phyloP scores from a whole-genome alignment of 2,113 vertebrate species.

The Halcyon malimbica region DNA sequence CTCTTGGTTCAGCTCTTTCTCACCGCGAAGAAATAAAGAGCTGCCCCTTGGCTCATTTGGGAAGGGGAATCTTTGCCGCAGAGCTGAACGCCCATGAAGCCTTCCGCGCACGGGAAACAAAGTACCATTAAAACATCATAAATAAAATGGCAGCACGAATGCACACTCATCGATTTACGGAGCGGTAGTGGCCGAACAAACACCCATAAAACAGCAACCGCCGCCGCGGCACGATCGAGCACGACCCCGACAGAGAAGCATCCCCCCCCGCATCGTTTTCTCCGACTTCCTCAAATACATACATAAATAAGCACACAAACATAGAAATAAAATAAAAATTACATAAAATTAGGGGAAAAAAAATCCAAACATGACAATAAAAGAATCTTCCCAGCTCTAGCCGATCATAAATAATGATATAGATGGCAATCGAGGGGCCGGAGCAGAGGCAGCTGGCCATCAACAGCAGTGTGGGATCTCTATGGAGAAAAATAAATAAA shows the following conservation, averaged over 20 bases:
- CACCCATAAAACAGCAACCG: slow-evolving; percentile 47
- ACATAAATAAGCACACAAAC: not conserved
- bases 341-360: not conserved
- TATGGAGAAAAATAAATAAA: slow-evolving; percentile 54
- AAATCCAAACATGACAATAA: not conserved
- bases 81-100: not conserved
- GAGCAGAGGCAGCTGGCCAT: slow-evolving; percentile 42
- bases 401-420: slow-evolving; percentile 50
- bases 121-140: slow-evolving; percentile 72
- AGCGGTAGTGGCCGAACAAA: slow-evolving; percentile 40
- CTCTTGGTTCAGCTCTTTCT: slow-evolving; percentile 1
- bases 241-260: slow-evolving; percentile 9
- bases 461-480: slow-evolving; percentile 40
- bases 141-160: slow-evolving; percentile 77
- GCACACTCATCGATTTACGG: slow-evolving; percentile 67
- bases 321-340: not conserved
- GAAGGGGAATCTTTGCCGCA: not conserved
- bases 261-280: not conserved
- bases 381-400: slow-evolving; percentile 9
- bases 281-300: not conserved
- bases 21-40: not conserved
- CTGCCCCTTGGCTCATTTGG: not conserved
- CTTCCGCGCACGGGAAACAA: slow-evolving; percentile 55
- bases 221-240: not conserved
- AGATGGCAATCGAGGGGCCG: slow-evolving; percentile 32